Conservation (phyloP, 2,888 invertebrate species). For the Apotomis capreana region DNA sequence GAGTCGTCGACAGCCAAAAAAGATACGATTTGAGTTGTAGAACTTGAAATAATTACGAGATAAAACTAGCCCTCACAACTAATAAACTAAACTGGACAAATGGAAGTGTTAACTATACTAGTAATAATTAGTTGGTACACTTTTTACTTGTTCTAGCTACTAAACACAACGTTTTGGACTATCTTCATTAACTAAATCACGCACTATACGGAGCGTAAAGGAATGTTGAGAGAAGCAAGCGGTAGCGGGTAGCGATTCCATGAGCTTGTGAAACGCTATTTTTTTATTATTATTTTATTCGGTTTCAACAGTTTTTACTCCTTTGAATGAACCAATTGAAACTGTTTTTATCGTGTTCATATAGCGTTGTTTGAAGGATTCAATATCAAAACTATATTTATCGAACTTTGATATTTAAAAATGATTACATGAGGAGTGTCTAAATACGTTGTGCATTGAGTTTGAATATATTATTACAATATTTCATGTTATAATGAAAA, state of each 20-base stretch:
- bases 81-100: constrained; percentile 18
- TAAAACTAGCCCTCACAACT: background rate
- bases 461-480: no score
- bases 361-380: no score
- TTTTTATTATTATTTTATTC: no score
- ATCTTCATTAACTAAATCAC: constrained; percentile 68
- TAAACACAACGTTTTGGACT: constrained; percentile 64
- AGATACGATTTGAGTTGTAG: no score
- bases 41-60: background rate
- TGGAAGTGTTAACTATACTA: constrained; percentile 47
- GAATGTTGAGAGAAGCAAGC: constrained; percentile 1
- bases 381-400: no score
- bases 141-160: constrained; percentile 61
- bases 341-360: no score
- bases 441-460: no score
- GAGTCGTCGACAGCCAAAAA: no score
- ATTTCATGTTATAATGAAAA: no score
- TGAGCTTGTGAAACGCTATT: constrained; percentile 4
- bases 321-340: background rate
- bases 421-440: no score
- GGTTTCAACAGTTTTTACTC: no score
- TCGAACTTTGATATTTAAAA: no score
- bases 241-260: constrained; percentile 19
- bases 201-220: constrained; percentile 48
- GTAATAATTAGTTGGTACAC: constrained; percentile 61